A percentile compares a stretch with the other conserved stretches of the same genome.
Conservation (phyloP, 2,113 vertebrate species). For the Serinus canaria region DNA sequence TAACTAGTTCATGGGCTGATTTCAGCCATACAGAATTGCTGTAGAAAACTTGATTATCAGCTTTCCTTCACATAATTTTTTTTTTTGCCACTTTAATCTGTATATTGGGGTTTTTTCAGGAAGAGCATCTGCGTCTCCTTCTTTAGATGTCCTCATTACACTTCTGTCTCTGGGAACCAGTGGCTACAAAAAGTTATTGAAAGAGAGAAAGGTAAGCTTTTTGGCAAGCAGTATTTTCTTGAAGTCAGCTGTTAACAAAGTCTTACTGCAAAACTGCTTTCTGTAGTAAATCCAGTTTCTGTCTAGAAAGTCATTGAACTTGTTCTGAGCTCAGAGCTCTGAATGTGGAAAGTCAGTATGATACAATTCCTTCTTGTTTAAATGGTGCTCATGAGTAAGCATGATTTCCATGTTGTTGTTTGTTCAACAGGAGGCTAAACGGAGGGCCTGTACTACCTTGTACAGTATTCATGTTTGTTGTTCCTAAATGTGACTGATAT, state of each 20-base stretch:
- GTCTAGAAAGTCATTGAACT: background rate
- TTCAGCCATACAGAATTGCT: background rate
- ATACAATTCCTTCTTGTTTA: background rate
- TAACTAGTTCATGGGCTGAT: slow-evolving; percentile 55
- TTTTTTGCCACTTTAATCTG: background rate
- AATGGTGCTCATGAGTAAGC: background rate
- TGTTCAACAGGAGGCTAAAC: background rate
- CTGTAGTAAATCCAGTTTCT: background rate
- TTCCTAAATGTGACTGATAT: background rate
- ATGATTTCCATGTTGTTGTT: background rate
- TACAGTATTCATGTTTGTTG: background rate
- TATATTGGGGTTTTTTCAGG: slow-evolving; percentile 68
- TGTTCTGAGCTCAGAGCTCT: background rate
- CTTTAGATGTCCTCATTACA: slow-evolving; percentile 94
- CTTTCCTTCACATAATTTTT: background rate
- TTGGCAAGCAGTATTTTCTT: background rate
- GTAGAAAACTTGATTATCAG: slow-evolving; percentile 14
- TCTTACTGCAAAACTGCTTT: background rate
- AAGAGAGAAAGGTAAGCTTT: slow-evolving; percentile 89
- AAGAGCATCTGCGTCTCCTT: slow-evolving; percentile 93
- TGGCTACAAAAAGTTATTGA: slow-evolving; percentile 91
- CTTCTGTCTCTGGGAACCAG: slow-evolving; percentile 87
- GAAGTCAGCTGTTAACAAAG: background rate
- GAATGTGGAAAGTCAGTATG: background rate
- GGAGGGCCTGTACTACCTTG: background rate